Conservation (phyloP, 2,797 vertebrate species). For the Chaetophractus vellerosus region DNA sequence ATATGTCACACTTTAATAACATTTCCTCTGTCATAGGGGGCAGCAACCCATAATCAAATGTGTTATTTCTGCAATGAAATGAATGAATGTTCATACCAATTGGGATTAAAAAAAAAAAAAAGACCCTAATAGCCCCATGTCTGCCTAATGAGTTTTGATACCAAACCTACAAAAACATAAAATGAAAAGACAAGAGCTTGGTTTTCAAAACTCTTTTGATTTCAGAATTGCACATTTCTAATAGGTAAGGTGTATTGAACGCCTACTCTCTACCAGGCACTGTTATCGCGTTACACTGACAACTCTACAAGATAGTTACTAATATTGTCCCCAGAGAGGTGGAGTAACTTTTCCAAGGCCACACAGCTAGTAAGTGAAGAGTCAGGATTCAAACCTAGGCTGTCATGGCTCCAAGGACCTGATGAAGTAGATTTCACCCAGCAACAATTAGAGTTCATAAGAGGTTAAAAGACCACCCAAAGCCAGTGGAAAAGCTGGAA, state of each 20-base stretch:
- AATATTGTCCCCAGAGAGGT: not conserved
- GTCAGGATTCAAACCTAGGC: not conserved
- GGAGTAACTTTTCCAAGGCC: not conserved
- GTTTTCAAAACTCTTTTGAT: not conserved
- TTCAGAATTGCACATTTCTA: not conserved
- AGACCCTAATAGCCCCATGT: not conserved
- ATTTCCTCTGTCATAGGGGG: not conserved
- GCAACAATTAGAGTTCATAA: not conserved
- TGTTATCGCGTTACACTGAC: not conserved
- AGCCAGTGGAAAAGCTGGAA: not conserved
- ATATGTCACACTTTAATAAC: not conserved
- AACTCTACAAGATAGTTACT: not conserved
- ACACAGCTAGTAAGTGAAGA: not conserved
- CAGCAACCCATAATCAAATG: not conserved
- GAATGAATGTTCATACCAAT: not conserved
- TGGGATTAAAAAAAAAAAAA: not conserved
- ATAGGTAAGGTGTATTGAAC: not conserved
- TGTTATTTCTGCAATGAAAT: not conserved
- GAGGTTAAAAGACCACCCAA: not conserved
- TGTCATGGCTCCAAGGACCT: not conserved
- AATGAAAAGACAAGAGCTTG: not conserved
- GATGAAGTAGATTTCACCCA: not conserved
- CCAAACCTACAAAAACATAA: conserved; percentile 16
- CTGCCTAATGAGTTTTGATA: not conserved
- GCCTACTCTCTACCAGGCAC: accelerated